Percentiles rank a stretch among this genome's conserved stretches.
Conservation (phyloP, 2,113 vertebrate genomes). For the Austrofundulus limnaeus region DNA sequence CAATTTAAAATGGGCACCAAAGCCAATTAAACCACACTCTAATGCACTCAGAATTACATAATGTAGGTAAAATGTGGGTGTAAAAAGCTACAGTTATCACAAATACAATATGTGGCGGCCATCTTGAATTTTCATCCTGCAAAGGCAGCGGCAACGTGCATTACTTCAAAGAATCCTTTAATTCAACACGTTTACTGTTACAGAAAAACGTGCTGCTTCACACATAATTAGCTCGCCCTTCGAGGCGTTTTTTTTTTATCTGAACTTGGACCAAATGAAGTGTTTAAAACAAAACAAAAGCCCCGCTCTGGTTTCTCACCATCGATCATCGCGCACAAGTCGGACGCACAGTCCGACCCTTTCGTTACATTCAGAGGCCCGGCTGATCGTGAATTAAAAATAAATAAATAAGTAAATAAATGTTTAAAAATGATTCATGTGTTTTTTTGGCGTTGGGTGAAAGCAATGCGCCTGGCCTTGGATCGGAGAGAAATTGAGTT, state of each 20-base stretch:
- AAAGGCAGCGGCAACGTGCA: too few relatives aligned
- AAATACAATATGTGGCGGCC: too few relatives aligned
- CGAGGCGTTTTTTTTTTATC: conserved; percentile 40
- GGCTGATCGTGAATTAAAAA: conserved; percentile 64
- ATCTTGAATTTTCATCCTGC: too few relatives aligned
- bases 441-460: conserved; percentile 21
- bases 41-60: too few relatives aligned
- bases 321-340: conserved; percentile 55
- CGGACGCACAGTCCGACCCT: conserved; percentile 54
- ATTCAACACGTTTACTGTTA: neutral
- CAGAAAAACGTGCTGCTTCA: conserved; percentile 6
- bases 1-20: too few relatives aligned
- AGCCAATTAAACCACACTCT: too few relatives aligned
- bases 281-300: conserved; percentile 7
- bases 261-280: conserved; percentile 29
- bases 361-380: conserved; percentile 59
- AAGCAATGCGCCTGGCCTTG: conserved; percentile 42
- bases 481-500: conserved; percentile 12
- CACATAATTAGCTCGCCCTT: conserved; percentile 19
- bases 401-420: too few relatives aligned
- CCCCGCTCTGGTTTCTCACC: conserved; percentile 49
- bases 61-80: too few relatives aligned
- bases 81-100: too few relatives aligned
- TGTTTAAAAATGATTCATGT: conserved; percentile 66
- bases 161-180: too few relatives aligned